Conservation (phyloP, 2,888 invertebrate species). For the Noctua janthina region DNA sequence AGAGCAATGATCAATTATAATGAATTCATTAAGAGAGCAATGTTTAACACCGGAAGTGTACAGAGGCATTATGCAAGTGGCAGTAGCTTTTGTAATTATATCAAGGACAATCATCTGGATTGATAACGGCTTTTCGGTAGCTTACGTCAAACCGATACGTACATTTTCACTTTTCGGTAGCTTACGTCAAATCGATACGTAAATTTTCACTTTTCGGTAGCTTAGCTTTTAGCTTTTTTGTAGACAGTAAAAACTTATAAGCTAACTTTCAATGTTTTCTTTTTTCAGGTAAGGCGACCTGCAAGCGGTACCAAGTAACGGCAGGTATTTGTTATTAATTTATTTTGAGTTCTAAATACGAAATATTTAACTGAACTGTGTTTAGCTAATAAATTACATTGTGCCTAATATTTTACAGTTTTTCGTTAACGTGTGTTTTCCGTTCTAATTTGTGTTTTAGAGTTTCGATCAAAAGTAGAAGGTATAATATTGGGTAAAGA, state of each 20-base stretch:
- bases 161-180: too few species aligned
- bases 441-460: background rate
- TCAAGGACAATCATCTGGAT: too few species aligned
- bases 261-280: conserved; percentile 22
- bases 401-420: background rate
- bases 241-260: background rate
- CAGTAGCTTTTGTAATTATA: too few species aligned
- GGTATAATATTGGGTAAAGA: background rate
- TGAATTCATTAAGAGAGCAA: background rate
- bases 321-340: conserved; percentile 29
- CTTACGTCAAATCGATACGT: too few species aligned
- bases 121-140: too few species aligned
- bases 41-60: background rate
- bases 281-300: conserved; percentile 52
- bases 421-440: background rate
- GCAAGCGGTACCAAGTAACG: conserved; percentile 15
- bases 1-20: background rate
- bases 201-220: too few species aligned
- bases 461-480: background rate
- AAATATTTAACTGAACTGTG: background rate
- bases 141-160: too few species aligned
- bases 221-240: too few species aligned
- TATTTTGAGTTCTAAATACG: background rate
- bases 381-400: background rate
- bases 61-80: background rate